A percentile compares a stretch with the other conserved stretches of the same genome.
Evolutionary conservation across 2,797 vertebrate species (phyloP).

Genomic region (Alauda arvensis): DNA sequence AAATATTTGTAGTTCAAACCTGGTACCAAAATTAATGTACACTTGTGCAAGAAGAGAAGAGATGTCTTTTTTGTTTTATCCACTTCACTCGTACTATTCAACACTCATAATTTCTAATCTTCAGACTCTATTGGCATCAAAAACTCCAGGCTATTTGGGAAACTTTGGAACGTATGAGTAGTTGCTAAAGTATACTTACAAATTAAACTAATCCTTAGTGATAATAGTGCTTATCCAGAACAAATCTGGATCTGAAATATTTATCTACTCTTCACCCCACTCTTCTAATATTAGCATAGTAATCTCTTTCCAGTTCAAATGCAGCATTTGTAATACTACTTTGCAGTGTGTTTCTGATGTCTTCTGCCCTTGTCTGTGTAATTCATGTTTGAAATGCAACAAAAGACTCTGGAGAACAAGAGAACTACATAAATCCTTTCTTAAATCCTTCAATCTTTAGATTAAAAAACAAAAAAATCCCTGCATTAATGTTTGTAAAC

Average conservation of each 20-base stretch:
- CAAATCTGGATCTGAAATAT: conserved; percentile 30
- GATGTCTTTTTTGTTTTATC: neutral
- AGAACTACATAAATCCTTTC: conserved; percentile 45
- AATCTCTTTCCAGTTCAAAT: conserved; percentile 37
- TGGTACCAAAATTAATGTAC: neutral
- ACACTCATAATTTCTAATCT: neutral
- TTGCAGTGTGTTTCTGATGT: neutral
- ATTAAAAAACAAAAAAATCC: conserved; percentile 36
- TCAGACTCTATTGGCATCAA: neutral
- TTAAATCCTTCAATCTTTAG: conserved; percentile 54
- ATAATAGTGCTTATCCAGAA: conserved; percentile 1
- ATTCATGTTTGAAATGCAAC: conserved; percentile 33
- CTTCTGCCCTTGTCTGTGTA: conserved; percentile 23
- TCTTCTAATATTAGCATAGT: conserved; percentile 7
- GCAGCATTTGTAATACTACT: neutral
- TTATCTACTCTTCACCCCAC: neutral
- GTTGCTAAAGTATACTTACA: neutral
- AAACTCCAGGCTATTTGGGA: neutral
- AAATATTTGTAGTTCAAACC: neutral
- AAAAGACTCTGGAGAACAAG: conserved; percentile 45
- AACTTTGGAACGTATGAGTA: neutral
- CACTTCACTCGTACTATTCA: neutral
- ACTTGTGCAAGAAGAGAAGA: neutral
- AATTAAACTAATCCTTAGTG: conserved; percentile 27
- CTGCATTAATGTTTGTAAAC: conserved; percentile 34